A percentile compares a stretch with the other conserved stretches of the same genome.
Evolutionary conservation across 2,888 invertebrate species (phyloP).

Genomic region (Tetheella fluctuosa): DNA sequence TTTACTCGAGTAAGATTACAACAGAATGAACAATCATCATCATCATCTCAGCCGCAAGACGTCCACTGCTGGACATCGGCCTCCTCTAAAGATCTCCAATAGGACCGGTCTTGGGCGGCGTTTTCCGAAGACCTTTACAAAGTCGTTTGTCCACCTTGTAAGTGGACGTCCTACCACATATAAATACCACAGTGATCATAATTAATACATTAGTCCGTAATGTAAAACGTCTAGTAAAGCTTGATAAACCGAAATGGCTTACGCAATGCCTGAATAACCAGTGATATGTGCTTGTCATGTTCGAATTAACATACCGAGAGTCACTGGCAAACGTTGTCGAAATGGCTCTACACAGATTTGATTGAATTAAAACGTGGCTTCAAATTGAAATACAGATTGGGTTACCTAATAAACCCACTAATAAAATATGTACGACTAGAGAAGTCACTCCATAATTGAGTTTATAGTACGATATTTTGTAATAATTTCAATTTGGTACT

Average conservation of each 20-base stretch:
- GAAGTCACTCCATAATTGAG: neutral
- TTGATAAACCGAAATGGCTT: conserved; percentile 27
- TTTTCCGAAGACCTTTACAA: too few species aligned
- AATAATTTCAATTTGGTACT: too few species aligned
- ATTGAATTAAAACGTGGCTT: conserved; percentile 10
- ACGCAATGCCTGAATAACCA: conserved; percentile 25
- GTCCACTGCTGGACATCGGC: too few species aligned
- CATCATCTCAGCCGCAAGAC: too few species aligned
- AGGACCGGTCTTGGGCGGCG: too few species aligned
- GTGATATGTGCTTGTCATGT: conserved; percentile 33
- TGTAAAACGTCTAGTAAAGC: conserved; percentile 13
- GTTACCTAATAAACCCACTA: too few species aligned
- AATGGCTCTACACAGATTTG: conserved; percentile 15
- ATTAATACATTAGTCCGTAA: conserved; percentile 19
- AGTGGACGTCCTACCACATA: neutral
- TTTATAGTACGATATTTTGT: neutral
- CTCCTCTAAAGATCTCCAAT: too few species aligned
- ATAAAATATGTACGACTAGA: neutral
- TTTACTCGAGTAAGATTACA: too few species aligned
- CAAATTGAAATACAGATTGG: conserved; percentile 6
- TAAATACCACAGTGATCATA: conserved; percentile 1
- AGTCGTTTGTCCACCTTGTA: too few species aligned
- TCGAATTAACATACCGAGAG: conserved; percentile 34
- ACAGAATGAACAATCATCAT: neutral
- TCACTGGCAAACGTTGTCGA: conserved; percentile 21